Conservation (phyloP, 2,113 vertebrate species). For the Petrocephalus zakoni region DNA sequence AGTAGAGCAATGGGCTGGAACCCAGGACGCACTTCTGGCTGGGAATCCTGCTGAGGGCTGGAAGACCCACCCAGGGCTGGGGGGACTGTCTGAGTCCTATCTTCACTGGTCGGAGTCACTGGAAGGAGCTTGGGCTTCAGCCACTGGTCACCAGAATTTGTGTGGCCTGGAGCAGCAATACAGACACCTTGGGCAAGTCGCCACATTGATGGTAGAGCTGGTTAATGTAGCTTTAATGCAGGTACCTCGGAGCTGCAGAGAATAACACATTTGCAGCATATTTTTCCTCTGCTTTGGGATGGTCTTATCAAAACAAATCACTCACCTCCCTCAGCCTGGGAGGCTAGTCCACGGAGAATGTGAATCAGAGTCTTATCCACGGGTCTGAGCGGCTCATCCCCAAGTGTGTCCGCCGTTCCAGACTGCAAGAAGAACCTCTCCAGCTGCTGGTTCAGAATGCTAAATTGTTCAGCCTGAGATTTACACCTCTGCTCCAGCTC, state of each 20-base stretch:
- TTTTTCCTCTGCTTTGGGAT: neutral
- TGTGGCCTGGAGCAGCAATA: conserved; percentile 68
- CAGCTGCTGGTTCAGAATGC: conserved; percentile 77
- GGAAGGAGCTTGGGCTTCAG: conserved; percentile 67
- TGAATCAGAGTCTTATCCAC: conserved; percentile 53
- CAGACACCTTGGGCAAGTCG: neutral
- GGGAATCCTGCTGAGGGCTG: conserved; percentile 70
- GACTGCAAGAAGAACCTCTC: conserved; percentile 70
- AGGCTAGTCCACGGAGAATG: conserved; percentile 63
- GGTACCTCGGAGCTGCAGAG: neutral
- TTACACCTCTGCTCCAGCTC: conserved; percentile 87
- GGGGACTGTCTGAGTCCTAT: conserved; percentile 61
- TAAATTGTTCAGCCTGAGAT: conserved; percentile 79
- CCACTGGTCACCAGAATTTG: conserved; percentile 57
- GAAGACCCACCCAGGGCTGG: conserved; percentile 58
- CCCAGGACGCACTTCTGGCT: conserved; percentile 64
- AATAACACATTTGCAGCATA: neutral
- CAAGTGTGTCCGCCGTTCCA: conserved; percentile 61
- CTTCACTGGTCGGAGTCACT: conserved; percentile 61
- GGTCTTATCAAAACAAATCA: neutral
- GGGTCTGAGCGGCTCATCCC: conserved; percentile 35
- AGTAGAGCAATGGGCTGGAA: neutral
- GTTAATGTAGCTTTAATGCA: neutral
- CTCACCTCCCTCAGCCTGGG: conserved; percentile 63
- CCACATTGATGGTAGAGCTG: neutral